Conservation (phyloP, 2,888 invertebrate genomes). For the Mythimna vitellina region DNA sequence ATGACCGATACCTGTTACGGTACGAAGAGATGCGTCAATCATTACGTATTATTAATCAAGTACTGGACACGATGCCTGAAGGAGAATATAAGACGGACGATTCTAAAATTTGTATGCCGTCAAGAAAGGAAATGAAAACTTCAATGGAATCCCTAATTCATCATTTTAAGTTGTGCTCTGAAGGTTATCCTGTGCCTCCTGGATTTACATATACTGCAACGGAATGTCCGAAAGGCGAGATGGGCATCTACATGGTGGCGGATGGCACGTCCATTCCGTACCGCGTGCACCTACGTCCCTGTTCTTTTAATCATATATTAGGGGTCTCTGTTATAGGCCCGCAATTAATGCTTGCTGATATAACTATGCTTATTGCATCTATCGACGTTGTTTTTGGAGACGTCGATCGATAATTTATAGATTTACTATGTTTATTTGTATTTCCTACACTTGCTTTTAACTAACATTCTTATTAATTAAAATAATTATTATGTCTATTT, state of each 20-base stretch:
- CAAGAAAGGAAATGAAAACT: slow-evolving; percentile 95
- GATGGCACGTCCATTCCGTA: slow-evolving; percentile 95
- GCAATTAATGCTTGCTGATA: slow-evolving; percentile 94
- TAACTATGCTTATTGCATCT: slow-evolving; percentile 94
- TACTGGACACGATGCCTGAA: slow-evolving; percentile 95
- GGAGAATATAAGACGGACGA: slow-evolving; percentile 96
- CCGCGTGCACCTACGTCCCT: slow-evolving; percentile 91
- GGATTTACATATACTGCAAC: slow-evolving; percentile 95
- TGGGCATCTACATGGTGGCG: slow-evolving; percentile 96
- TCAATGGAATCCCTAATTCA: slow-evolving; percentile 97
- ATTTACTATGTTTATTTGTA: not conserved
- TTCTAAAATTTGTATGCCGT: slow-evolving; percentile 94
- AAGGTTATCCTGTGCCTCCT: slow-evolving; percentile 96
- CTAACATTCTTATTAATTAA: not conserved
- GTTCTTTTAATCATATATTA: slow-evolving; percentile 91
- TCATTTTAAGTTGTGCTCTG: slow-evolving; percentile 96
- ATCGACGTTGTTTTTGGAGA: slow-evolving; percentile 92
- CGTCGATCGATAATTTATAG: slow-evolving; percentile 87
- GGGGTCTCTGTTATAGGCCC: slow-evolving; percentile 91
- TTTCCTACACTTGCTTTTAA: not conserved
- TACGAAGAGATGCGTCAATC: slow-evolving; percentile 94
- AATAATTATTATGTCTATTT: not conserved
- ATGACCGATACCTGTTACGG: slow-evolving; percentile 94
- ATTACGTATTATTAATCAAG: slow-evolving; percentile 94
- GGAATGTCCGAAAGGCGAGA: slow-evolving; percentile 96